A percentile compares a stretch with the other conserved stretches of the same genome.
Evolutionary conservation across 92 coral and sea anemone species (phyloP).

Genomic region (Phenganax marumi): DNA sequence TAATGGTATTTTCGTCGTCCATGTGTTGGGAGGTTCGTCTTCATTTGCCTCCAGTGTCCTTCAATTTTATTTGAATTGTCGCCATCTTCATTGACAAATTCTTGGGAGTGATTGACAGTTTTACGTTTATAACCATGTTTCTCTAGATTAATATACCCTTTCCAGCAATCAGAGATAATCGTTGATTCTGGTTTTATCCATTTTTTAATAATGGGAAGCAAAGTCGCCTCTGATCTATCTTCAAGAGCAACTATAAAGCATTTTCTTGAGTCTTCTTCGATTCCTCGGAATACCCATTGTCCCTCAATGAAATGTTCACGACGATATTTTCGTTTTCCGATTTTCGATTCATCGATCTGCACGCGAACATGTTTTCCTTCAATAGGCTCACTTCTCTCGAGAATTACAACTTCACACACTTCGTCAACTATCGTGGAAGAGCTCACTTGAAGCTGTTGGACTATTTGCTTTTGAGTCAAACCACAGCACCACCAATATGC

Average conservation of each 20-base stretch:
- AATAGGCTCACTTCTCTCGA: conserved; percentile 3
- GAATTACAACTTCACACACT: neutral
- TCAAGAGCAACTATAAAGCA: conserved; percentile 16
- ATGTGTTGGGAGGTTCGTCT: too few relatives aligned
- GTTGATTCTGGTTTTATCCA: neutral
- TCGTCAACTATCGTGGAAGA: conserved; percentile 13
- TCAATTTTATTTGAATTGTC: too few relatives aligned
- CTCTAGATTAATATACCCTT: too few relatives aligned
- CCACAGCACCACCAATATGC: conserved; percentile 25
- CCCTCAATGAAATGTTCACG: neutral
- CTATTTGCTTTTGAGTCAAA: neutral
- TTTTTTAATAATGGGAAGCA: conserved; percentile 17
- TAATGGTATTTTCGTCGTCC: too few relatives aligned
- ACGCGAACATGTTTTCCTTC: neutral
- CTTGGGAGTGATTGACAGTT: too few relatives aligned
- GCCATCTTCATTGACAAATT: too few relatives aligned
- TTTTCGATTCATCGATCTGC: conserved; percentile 14
- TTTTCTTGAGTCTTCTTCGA: conserved; percentile 21
- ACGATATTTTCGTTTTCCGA: conserved; percentile 2
- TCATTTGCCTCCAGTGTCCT: too few relatives aligned
- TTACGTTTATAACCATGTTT: too few relatives aligned
- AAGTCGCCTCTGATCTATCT: conserved; percentile 11
- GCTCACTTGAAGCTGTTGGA: neutral
- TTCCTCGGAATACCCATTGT: neutral
- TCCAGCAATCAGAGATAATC: too few relatives aligned